These are phyloP conservation scores for Dynastes tityus DNA, from an alignment of 2,888 invertebrate species.

Conservation along the genomic window DNA sequence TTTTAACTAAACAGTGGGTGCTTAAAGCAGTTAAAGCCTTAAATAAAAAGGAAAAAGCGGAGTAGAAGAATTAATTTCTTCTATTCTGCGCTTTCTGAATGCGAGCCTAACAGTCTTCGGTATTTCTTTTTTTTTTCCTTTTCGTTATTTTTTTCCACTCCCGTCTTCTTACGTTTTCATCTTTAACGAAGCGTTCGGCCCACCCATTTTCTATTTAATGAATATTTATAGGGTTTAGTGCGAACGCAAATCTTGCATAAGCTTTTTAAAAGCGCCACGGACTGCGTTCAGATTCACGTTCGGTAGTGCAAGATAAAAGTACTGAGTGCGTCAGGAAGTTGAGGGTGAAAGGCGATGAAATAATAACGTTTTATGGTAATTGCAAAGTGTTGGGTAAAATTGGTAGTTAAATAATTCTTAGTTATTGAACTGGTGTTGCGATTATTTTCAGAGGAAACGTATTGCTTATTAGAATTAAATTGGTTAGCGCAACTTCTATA, in stretches of 20 bases:
- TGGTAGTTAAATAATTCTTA: slow-evolving; percentile 21
- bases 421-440: slow-evolving; percentile 17
- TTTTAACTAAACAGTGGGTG: slow-evolving; percentile 37
- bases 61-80: slow-evolving; percentile 17
- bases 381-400: slow-evolving; percentile 2
- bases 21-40: slow-evolving; percentile 12
- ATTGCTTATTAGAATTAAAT: too few relatives aligned
- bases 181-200: slow-evolving; percentile 34
- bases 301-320: slow-evolving; percentile 36
- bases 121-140: slow-evolving; percentile 7
- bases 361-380: slow-evolving; percentile 42
- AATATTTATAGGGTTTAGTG: slow-evolving; percentile 37
- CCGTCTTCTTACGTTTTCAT: slow-evolving; percentile 14
- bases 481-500: too few relatives aligned
- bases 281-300: slow-evolving; percentile 25
- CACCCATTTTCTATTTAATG: slow-evolving; percentile 42
- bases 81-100: slow-evolving; percentile 11
- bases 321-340: slow-evolving; percentile 27
- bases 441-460: too few relatives aligned
- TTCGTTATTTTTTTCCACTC: not conserved
- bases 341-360: slow-evolving; percentile 20
- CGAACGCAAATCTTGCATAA: slow-evolving; percentile 39
- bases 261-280: slow-evolving; percentile 35
- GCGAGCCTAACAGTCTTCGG: slow-evolving; percentile 15
- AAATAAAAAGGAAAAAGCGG: not conserved